Conservation (phyloP, 30 jellyfish, hydroid and myxozoan species). For the Turritopsis dohrnii region DNA sequence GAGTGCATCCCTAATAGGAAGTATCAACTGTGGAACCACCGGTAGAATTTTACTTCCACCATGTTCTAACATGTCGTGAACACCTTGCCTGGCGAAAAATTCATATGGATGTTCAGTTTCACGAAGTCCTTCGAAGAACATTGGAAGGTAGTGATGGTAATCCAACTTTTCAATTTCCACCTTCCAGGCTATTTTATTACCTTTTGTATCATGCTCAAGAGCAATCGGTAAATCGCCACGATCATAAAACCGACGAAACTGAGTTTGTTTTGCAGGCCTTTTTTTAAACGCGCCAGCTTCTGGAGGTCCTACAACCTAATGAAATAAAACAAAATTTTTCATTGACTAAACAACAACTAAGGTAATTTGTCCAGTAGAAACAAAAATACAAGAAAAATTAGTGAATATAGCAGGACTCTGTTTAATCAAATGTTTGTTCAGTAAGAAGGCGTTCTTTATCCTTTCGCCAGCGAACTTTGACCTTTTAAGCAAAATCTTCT, state of each 20-base stretch:
- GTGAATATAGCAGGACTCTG: too few species aligned
- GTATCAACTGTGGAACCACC: slow-evolving; percentile 87
- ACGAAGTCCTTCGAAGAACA: slow-evolving; percentile 82
- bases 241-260: slow-evolving; percentile 73
- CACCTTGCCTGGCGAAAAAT: slow-evolving; percentile 92
- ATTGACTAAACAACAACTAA: neutral
- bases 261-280: slow-evolving; percentile 82
- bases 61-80: slow-evolving; percentile 85
- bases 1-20: slow-evolving; percentile 83
- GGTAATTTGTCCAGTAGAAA: too few species aligned
- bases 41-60: slow-evolving; percentile 85
- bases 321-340: neutral
- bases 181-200: slow-evolving; percentile 93
- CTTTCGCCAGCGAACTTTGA: too few species aligned
- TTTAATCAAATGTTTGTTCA: too few species aligned
- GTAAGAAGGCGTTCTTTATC: too few species aligned
- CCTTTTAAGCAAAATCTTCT: too few species aligned
- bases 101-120: slow-evolving; percentile 90
- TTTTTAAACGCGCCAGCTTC: slow-evolving; percentile 86
- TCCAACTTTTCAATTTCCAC: slow-evolving; percentile 91
- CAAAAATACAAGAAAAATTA: too few species aligned
- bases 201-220: slow-evolving; percentile 90
- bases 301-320: slow-evolving; percentile 88
- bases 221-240: slow-evolving; percentile 95
- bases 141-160: slow-evolving; percentile 89